Evolutionary conservation across 2,797 vertebrate species (phyloP).

Genomic region (Phrynocephalus forsythii): DNA sequence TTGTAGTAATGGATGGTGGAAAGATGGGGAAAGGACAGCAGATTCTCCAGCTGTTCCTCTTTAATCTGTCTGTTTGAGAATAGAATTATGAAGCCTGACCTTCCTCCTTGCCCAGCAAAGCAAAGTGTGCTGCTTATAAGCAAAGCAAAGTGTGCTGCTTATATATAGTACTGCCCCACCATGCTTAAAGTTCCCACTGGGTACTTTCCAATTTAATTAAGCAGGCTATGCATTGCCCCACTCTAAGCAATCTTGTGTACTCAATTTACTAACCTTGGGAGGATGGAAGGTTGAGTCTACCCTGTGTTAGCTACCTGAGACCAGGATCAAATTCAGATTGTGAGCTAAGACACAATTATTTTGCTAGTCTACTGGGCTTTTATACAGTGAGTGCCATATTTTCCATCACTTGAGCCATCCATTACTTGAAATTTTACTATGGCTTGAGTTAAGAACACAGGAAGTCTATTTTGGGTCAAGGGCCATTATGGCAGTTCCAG

Average conservation of each 20-base stretch:
- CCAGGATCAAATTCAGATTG: too few relatives aligned
- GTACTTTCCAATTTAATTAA: too few relatives aligned
- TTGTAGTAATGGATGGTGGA: neutral
- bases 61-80: neutral
- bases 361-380: neutral
- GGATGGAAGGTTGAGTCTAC: too few relatives aligned
- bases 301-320: too few relatives aligned
- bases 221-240: too few relatives aligned
- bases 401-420: neutral
- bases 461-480: constrained; percentile 62
- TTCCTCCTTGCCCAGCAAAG: neutral
- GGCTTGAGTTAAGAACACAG: constrained; percentile 59
- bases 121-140: too few relatives aligned
- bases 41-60: neutral
- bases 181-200: too few relatives aligned
- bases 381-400: neutral
- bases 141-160: too few relatives aligned
- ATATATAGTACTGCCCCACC: too few relatives aligned
- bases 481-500: constrained; percentile 59
- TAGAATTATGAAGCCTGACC: neutral
- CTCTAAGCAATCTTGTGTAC: too few relatives aligned
- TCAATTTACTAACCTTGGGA: too few relatives aligned
- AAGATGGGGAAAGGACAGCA: neutral
- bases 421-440: constrained; percentile 55
- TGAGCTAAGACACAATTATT: neutral